Conservation (phyloP, 1,140 invertebrate genomes). For the Pseudachorutes palmiensis region DNA sequence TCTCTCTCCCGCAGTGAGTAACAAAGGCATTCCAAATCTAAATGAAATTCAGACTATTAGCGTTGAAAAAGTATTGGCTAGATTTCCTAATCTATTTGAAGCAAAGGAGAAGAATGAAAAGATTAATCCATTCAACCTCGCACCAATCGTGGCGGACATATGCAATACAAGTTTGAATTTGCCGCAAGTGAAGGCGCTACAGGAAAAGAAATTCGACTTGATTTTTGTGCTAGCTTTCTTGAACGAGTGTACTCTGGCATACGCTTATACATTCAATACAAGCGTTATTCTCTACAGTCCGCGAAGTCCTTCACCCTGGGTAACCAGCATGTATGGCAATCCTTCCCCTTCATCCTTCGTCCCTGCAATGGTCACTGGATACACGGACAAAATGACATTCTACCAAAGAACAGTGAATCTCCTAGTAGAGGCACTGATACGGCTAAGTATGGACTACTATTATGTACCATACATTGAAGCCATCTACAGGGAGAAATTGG, state of each 20-base stretch:
- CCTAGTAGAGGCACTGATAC: neutral
- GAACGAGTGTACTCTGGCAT: conserved; percentile 7
- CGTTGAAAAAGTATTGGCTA: neutral
- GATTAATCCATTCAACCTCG: neutral
- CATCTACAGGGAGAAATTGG: conserved; percentile 3
- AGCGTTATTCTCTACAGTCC: conserved; percentile 1
- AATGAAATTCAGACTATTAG: neutral
- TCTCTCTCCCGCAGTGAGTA: neutral
- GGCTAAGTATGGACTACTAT: neutral
- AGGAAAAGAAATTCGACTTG: neutral
- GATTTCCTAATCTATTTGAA: neutral
- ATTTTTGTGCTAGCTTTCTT: neutral
- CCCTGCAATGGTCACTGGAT: conserved; percentile 5
- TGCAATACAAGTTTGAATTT: neutral
- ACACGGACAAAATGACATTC: conserved; percentile 18
- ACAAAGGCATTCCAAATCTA: conserved; percentile 8
- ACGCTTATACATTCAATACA: neutral
- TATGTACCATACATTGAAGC: neutral
- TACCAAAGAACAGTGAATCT: conserved; percentile 40
- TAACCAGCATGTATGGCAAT: neutral
- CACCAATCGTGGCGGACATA: neutral
- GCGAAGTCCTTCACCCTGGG: neutral
- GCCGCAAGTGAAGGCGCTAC: conserved; percentile 2
- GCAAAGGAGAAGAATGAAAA: neutral
- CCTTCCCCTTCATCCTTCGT: conserved; percentile 10